These are phyloP conservation scores for Pseudorhombus dupliciocellatus DNA, from an alignment of 2,113 vertebrate genomes.

Conservation along the genomic window DNA sequence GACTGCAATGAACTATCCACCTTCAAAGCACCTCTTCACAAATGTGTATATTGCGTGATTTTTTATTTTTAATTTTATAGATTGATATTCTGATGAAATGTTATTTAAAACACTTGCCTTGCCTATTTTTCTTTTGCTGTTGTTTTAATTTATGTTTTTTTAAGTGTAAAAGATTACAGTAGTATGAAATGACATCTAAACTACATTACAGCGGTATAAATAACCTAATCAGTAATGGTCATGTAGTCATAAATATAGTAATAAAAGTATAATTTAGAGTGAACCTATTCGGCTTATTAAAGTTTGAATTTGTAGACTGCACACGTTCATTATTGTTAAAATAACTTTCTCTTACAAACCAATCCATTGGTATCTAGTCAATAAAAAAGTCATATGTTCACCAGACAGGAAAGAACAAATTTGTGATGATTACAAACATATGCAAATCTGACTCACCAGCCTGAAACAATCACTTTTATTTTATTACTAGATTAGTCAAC, in stretches of 20 bases:
- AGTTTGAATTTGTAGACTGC: neutral
- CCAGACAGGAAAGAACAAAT: slow-evolving; percentile 11
- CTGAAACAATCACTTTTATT: slow-evolving; percentile 1
- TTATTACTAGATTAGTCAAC: slow-evolving; percentile 6
- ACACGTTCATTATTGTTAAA: neutral
- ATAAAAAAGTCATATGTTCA: neutral
- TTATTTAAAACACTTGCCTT: too few relatives aligned
- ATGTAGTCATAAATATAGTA: neutral
- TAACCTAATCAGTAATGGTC: too few relatives aligned
- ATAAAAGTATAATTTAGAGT: neutral
- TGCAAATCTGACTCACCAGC: slow-evolving; percentile 6
- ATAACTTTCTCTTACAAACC: neutral
- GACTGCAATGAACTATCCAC: too few relatives aligned
- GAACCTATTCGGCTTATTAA: neutral
- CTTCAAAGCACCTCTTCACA: too few relatives aligned
- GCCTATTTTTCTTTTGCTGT: too few relatives aligned
- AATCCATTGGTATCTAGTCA: neutral
- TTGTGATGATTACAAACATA: slow-evolving; percentile 19
- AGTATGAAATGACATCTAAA: too few relatives aligned
- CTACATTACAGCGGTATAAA: too few relatives aligned
- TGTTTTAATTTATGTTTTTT: too few relatives aligned
- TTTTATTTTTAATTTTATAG: too few relatives aligned
- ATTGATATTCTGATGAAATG: too few relatives aligned
- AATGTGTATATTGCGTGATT: too few relatives aligned
- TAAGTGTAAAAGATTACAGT: too few relatives aligned